Evolutionary conservation across 2,888 invertebrate species (phyloP).

Genomic region (Caenorhabditis sulstoni): DNA sequence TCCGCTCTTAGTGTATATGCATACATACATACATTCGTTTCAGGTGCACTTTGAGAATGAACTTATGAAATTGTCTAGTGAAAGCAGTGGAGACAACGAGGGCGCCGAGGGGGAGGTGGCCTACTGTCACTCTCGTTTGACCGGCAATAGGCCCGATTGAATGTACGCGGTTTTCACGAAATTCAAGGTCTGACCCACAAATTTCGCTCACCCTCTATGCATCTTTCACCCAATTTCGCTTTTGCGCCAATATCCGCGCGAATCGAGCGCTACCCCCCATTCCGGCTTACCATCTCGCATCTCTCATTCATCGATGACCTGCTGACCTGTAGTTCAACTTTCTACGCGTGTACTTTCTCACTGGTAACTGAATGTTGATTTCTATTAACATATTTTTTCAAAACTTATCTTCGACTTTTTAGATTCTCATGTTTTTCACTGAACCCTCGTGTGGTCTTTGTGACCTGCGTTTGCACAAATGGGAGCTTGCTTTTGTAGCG

Average conservation of each 20-base stretch:
- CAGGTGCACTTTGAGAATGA: conserved; percentile 32
- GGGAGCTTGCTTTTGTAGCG: not conserved
- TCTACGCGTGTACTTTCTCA: not conserved
- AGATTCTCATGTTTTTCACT: not conserved
- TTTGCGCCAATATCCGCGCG: conserved; percentile 57
- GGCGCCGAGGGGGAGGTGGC: conserved; percentile 28
- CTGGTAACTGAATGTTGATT: too few species aligned
- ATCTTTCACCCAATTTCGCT: conserved; percentile 60
- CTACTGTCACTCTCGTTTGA: conserved; percentile 64
- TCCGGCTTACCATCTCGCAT: conserved; percentile 50
- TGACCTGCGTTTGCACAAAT: not conserved
- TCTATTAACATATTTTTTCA: too few species aligned
- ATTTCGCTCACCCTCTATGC: conserved; percentile 53
- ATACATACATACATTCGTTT: too few species aligned
- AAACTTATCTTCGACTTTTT: too few species aligned
- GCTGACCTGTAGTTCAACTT: conserved; percentile 43
- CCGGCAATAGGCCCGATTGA: conserved; percentile 57
- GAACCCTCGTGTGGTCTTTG: too few species aligned
- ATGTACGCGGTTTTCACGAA: conserved; percentile 62
- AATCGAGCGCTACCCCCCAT: conserved; percentile 40
- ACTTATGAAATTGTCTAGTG: conserved; percentile 46
- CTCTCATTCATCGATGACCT: conserved; percentile 35
- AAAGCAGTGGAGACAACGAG: conserved; percentile 41
- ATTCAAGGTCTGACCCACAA: conserved; percentile 70
- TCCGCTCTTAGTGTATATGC: conserved; percentile 1